Conservation (phyloP, 2,888 invertebrate species). For the Volucella bombylans region DNA sequence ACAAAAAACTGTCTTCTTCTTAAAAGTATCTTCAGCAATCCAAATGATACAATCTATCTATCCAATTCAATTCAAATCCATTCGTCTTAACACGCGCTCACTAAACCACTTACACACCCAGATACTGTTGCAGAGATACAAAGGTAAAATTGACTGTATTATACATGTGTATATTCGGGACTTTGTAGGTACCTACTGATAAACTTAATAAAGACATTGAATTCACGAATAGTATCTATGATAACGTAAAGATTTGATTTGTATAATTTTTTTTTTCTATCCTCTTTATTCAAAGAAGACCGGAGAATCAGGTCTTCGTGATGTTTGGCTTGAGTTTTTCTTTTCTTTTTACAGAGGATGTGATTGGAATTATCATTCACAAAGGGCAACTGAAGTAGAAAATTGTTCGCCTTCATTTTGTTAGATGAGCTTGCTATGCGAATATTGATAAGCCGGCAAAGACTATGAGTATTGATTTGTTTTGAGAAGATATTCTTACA, state of each 20-base stretch:
- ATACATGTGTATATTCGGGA: slow-evolving; percentile 3
- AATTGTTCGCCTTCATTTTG: slow-evolving; percentile 30
- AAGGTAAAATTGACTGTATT: slow-evolving; percentile 46
- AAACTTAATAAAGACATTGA: slow-evolving; percentile 52
- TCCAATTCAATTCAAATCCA: slow-evolving; percentile 52
- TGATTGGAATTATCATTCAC: slow-evolving; percentile 48
- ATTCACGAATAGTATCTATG: slow-evolving; percentile 28
- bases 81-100: slow-evolving; percentile 49
- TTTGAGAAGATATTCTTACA: not conserved
- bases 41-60: slow-evolving; percentile 64
- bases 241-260: slow-evolving; percentile 41
- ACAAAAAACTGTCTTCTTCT: not conserved
- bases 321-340: slow-evolving; percentile 33
- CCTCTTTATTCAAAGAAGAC: not conserved
- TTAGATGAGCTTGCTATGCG: slow-evolving; percentile 45
- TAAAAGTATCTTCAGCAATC: slow-evolving; percentile 46
- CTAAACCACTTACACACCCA: slow-evolving; percentile 9
- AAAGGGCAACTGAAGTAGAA: slow-evolving; percentile 34
- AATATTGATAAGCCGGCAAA: slow-evolving; percentile 30
- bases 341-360: not conserved
- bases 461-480: slow-evolving; percentile 13
- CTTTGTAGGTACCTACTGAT: slow-evolving; percentile 3
- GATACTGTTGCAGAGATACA: not conserved
- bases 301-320: not conserved
- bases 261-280: slow-evolving; percentile 26